A percentile compares a stretch with the other conserved stretches of the same genome.
Evolutionary conservation across 1,140 invertebrate species (phyloP).

Genomic region (Orchestia grillus): DNA sequence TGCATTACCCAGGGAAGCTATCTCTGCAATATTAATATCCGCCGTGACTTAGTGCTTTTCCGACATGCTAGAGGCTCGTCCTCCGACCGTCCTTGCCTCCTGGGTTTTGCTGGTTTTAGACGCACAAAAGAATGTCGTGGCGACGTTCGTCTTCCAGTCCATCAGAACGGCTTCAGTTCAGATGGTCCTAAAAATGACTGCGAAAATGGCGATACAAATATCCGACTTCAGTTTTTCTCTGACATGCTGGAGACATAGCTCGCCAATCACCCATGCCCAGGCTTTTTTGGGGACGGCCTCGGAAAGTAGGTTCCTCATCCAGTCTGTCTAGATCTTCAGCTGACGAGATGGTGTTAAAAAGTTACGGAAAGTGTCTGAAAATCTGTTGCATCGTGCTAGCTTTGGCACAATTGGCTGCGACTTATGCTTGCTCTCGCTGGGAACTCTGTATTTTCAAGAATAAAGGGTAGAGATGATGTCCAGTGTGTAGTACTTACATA

Average conservation of each 20-base stretch:
- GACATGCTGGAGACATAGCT: not conserved
- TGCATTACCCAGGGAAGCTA: conserved; percentile 37
- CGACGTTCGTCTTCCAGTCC: not conserved
- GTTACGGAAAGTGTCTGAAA: not conserved
- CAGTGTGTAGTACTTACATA: not conserved
- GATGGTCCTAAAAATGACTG: not conserved
- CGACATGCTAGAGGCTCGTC: not conserved
- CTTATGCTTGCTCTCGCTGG: not conserved
- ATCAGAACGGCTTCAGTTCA: not conserved
- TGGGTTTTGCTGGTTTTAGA: not conserved
- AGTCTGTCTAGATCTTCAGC: not conserved
- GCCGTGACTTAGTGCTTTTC: not conserved
- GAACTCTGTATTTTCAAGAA: not conserved
- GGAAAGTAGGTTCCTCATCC: not conserved
- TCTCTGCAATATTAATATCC: conserved; percentile 55
- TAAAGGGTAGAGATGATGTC: not conserved
- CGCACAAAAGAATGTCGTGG: not conserved
- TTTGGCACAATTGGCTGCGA: not conserved
- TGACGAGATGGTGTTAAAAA: not conserved
- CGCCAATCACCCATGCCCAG: not conserved
- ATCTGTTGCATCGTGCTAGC: not conserved
- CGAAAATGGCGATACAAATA: not conserved
- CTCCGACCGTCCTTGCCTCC: not conserved
- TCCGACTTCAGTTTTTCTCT: not conserved
- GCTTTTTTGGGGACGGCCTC: not conserved